Base-by-base conservation (phyloP, 2,113 vertebrate genomes). In the Eulemur macaco region DNA sequence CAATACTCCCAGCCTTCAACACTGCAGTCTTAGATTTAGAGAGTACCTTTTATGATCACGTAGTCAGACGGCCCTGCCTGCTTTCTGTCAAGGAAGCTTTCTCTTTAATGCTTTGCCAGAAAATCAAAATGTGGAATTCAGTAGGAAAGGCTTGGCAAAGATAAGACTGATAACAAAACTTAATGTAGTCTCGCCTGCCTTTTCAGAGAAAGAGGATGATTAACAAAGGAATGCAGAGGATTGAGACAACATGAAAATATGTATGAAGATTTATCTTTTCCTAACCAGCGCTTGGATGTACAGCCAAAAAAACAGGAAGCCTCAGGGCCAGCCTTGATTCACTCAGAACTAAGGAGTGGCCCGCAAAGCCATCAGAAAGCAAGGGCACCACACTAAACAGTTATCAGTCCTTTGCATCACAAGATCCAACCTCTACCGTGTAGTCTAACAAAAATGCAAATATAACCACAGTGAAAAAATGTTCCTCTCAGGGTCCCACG, bases 351-450 rank as follows among this genome's bases (percentile, higher is more conserved):
- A 94, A 95, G 91, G 50, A 74, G 64, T 54, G 5, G 63, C 78
- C 12, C 10, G 47, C 39, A 66, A 64, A 89, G 88, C 37, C 94
- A 93, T 94, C n/a, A 64, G 90, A 96, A 94, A 90, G 15, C 95
- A 94, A 97, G 94, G 88, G 95, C 94, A 39, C 96, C 97, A 96
- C 95, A 97, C 96, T 54, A 95, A 97, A 95, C 98, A 92, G 34
- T 80, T n/a, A 23, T 91, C 85, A 82, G 31, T 83, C 58, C 3
- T 60, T 54, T 45, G 92, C 97, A 92, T 56, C 92, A 94, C 60
- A 68, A 37, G 81, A 83, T 60, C 80, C 77, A 91, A 47, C 85
- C 86, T 88, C 95, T 76, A 54, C 64, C 10, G 2, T 0, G 14
- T 23, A 69, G 74, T 91, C 12, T 84, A 82, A 93, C 58, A 89